These are phyloP conservation scores for Nyctibius grandis DNA, from an alignment of 2,797 vertebrate genomes.

Conservation along the genomic window DNA sequence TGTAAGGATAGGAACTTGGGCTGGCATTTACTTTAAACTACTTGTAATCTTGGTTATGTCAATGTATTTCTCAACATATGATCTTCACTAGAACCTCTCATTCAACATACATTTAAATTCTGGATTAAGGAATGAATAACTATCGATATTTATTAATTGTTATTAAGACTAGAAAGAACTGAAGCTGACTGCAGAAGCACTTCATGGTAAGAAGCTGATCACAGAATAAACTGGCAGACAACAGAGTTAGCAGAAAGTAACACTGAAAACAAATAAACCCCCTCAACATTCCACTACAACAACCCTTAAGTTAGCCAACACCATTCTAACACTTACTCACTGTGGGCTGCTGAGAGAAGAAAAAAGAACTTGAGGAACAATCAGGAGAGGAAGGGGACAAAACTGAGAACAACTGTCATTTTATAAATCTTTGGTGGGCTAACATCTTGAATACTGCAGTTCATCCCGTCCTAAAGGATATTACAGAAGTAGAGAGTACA, in stretches of 20 bases:
- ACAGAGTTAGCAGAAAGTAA: not conserved
- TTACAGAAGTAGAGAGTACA: constrained; percentile 28
- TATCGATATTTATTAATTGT: not conserved
- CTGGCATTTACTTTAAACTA: not conserved
- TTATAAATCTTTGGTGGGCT: constrained; percentile 17
- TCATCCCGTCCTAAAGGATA: constrained; percentile 16
- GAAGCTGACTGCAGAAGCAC: not conserved
- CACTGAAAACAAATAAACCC: not conserved
- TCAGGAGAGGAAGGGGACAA: constrained; percentile 29
- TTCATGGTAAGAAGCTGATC: not conserved
- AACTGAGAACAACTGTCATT: constrained; percentile 33
- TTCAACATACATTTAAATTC: not conserved
- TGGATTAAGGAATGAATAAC: not conserved
- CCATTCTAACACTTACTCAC: constrained; percentile 39
- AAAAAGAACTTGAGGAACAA: constrained; percentile 46
- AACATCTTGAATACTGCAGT: constrained; percentile 32
- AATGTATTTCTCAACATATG: not conserved
- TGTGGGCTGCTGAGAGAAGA: constrained; percentile 33
- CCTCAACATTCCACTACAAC: not conserved
- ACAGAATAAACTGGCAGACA: not conserved
- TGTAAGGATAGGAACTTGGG: not conserved
- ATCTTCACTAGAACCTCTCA: not conserved
- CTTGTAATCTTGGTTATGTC: not conserved
- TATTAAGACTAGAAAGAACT: not conserved
- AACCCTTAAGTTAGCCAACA: constrained; percentile 7